Percentiles rank a stretch among this genome's conserved stretches.
Conservation (phyloP, 92 coral and sea anemone genomes). For the Palythoa grandis region DNA sequence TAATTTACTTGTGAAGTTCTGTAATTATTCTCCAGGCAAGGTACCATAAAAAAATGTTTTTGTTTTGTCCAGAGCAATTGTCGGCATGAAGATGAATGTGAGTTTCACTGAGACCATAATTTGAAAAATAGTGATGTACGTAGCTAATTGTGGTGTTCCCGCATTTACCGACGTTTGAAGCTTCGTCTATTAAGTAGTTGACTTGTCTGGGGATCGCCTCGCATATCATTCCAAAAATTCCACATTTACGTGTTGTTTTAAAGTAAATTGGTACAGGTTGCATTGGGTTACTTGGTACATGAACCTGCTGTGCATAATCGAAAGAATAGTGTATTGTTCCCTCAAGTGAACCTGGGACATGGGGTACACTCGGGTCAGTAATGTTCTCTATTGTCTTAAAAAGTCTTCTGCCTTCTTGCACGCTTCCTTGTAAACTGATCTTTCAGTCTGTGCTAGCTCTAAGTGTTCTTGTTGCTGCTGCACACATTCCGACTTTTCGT, state of each 20-base stretch:
- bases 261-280: neutral
- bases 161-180: slow-evolving; percentile 49
- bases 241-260: slow-evolving; percentile 58
- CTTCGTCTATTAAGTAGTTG: slow-evolving; percentile 59
- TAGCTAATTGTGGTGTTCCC: slow-evolving; percentile 57
- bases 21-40: slow-evolving; percentile 49
- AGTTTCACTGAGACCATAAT: slow-evolving; percentile 53
- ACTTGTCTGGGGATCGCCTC: slow-evolving; percentile 63
- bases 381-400: neutral
- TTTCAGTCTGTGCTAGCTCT: neutral
- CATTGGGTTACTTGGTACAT: slow-evolving; percentile 46
- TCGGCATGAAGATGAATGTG: slow-evolving; percentile 54
- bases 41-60: slow-evolving; percentile 61
- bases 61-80: slow-evolving; percentile 57
- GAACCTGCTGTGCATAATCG: slow-evolving; percentile 46
- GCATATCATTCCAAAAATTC: slow-evolving; percentile 57
- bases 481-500: neutral
- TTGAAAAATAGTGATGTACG: slow-evolving; percentile 49
- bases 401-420: neutral
- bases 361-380: neutral
- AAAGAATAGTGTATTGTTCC: slow-evolving; percentile 38
- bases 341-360: neutral
- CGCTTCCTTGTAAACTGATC: neutral
- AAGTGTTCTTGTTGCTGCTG: neutral
- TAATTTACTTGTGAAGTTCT: slow-evolving; percentile 38